A percentile compares a stretch with the other conserved stretches of the same genome.
Evolutionary conservation across 2,797 vertebrate species (phyloP).

Genomic region (Chanos chanos): DNA sequence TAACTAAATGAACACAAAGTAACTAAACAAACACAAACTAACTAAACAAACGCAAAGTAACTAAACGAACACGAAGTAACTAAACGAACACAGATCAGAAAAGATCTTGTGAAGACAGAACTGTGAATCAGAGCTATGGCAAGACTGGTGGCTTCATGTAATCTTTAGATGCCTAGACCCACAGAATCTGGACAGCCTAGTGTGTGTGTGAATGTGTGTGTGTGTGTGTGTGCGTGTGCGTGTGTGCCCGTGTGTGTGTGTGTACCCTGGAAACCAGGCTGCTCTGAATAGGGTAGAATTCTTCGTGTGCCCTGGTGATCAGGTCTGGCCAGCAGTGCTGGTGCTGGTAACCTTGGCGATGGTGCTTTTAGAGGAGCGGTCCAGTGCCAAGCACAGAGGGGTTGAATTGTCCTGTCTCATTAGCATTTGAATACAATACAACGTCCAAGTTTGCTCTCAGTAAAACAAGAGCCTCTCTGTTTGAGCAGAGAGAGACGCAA

Average conservation of each 20-base stretch:
- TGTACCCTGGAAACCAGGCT: constrained; percentile 9
- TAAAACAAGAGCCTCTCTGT: constrained; percentile 73
- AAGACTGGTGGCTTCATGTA: too few relatives aligned
- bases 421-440: constrained; percentile 73
- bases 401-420: constrained; percentile 56
- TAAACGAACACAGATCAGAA: too few relatives aligned
- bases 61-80: too few relatives aligned
- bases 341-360: constrained; percentile 49
- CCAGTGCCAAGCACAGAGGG: constrained; percentile 46
- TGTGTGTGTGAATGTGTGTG: neutral
- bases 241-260: too few relatives aligned
- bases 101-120: too few relatives aligned
- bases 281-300: constrained; percentile 19
- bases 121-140: too few relatives aligned
- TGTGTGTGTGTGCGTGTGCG: neutral
- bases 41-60: too few relatives aligned
- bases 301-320: constrained; percentile 19
- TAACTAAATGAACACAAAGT: too few relatives aligned
- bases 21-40: too few relatives aligned
- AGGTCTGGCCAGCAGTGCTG: constrained; percentile 33
- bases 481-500: constrained; percentile 45
- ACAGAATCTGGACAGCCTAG: too few relatives aligned
- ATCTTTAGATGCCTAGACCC: too few relatives aligned
- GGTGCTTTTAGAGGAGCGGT: constrained; percentile 28
- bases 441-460: constrained; percentile 59